A percentile compares a stretch with the other conserved stretches of the same genome.
Conservation (phyloP, 2,113 vertebrate genomes). For the Callionymus lyra region DNA sequence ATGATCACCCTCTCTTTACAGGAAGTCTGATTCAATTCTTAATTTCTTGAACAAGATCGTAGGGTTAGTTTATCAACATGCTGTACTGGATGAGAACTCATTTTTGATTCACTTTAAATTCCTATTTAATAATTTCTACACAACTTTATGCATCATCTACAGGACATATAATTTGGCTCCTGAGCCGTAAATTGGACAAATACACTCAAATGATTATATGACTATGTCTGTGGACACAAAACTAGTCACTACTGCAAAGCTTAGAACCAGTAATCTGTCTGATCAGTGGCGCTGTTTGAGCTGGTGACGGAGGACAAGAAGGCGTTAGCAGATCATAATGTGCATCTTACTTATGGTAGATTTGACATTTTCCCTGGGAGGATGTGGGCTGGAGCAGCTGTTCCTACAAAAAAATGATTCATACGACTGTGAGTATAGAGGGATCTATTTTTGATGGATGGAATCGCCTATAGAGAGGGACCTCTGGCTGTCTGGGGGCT, state of each 20-base stretch:
- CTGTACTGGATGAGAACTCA: too few species aligned
- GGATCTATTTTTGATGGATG: slow-evolving; percentile 39
- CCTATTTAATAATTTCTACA: too few species aligned
- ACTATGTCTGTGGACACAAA: slow-evolving; percentile 12
- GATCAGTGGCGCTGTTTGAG: slow-evolving; percentile 48
- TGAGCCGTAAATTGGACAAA: background rate
- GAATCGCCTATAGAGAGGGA: slow-evolving; percentile 14
- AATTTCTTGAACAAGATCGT: too few species aligned
- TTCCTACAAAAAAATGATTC: slow-evolving; percentile 45
- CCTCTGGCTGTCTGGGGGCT: slow-evolving; percentile 22
- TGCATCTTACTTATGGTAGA: slow-evolving; percentile 37
- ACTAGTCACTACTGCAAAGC: slow-evolving; percentile 8
- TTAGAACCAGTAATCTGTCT: slow-evolving; percentile 16
- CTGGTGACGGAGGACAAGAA: slow-evolving; percentile 27
- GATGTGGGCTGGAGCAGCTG: slow-evolving; percentile 41
- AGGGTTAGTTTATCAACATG: too few species aligned
- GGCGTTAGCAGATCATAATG: slow-evolving; percentile 27
- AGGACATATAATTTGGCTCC: too few species aligned
- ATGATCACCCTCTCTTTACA: too few species aligned
- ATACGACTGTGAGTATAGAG: slow-evolving; percentile 34
- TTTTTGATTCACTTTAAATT: too few species aligned
- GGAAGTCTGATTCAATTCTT: too few species aligned
- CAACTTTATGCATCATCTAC: too few species aligned
- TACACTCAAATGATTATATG: slow-evolving; percentile 10
- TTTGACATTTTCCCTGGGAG: slow-evolving; percentile 57